A percentile compares a stretch with the other conserved stretches of the same genome.
These are phyloP conservation scores for Bubo scandiacus DNA, from an alignment of 2,113 vertebrate genomes.

Conservation along the genomic window DNA sequence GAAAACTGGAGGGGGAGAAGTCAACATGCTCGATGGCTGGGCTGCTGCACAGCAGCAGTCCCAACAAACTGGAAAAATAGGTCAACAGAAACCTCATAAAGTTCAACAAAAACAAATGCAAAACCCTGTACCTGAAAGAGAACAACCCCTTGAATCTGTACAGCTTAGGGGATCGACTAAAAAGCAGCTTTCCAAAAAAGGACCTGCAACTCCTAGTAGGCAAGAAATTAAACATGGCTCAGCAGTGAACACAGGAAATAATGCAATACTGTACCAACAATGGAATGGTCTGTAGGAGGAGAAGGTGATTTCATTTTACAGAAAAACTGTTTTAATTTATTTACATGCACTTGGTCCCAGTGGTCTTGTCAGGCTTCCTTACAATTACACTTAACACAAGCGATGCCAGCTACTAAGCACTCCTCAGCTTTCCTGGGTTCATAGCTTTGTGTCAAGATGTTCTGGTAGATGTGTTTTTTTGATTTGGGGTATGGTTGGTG, in stretches of 20 bases:
- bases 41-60: not conserved
- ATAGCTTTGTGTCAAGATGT: not conserved
- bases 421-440: not conserved
- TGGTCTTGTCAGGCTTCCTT: not conserved
- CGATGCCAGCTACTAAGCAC: not conserved
- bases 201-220: not conserved
- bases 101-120: not conserved
- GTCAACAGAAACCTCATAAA: not conserved
- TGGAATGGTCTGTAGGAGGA: not conserved
- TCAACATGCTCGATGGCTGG: not conserved
- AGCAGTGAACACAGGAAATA: rapidly evolving
- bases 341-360: not conserved
- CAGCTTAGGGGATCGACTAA: not conserved
- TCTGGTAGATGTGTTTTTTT: not conserved
- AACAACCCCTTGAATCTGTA: not conserved
- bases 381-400: not conserved
- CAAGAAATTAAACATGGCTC: not conserved
- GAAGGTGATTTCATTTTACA: not conserved
- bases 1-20: not conserved
- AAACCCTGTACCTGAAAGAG: not conserved
- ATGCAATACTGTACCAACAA: not conserved
- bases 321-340: not conserved
- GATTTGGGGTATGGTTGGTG: not conserved
- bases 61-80: not conserved
- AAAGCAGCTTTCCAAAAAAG: not conserved